Percentiles rank a stretch among this genome's conserved stretches.
Conservation (phyloP, 2,797 vertebrate genomes). For the Sebastes hubbsi region DNA sequence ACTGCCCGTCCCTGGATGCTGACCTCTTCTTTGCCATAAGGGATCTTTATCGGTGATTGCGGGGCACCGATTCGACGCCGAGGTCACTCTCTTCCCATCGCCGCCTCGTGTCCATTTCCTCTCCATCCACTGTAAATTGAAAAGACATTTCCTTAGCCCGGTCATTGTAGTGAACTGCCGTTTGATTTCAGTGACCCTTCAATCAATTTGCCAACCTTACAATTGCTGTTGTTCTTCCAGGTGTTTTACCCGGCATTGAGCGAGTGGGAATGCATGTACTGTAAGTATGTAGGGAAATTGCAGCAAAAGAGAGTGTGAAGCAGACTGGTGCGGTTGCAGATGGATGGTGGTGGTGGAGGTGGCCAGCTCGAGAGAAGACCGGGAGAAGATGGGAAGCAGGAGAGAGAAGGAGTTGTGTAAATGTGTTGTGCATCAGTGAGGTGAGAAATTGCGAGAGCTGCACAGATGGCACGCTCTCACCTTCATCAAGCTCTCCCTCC, state of each 20-base stretch:
- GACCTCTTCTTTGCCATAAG: slow-evolving; percentile 51
- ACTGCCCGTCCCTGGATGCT: slow-evolving; percentile 24
- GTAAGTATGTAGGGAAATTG: not conserved
- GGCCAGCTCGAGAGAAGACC: slow-evolving; percentile 33
- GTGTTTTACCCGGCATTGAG: slow-evolving; percentile 1
- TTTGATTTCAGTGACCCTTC: not conserved
- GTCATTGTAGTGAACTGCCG: slow-evolving; percentile 18
- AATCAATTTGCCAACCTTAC: slow-evolving; percentile 12
- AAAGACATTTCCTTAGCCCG: slow-evolving; percentile 37
- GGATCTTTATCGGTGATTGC: slow-evolving; percentile 64
- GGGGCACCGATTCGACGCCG: slow-evolving; percentile 29
- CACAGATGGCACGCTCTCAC: slow-evolving; percentile 76
- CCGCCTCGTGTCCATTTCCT: slow-evolving; percentile 17
- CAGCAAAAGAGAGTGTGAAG: not conserved
- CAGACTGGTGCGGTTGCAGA: slow-evolving; percentile 22
- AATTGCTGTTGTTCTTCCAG: slow-evolving; percentile 2
- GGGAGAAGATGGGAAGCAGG: slow-evolving; percentile 40
- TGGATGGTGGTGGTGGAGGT: slow-evolving; percentile 11
- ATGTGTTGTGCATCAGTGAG: slow-evolving; percentile 77
- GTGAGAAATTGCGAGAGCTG: slow-evolving; percentile 76
- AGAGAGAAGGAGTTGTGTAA: slow-evolving; percentile 32
- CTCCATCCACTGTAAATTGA: slow-evolving; percentile 32
- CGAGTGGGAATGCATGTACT: not conserved
- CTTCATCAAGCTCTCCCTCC: slow-evolving; percentile 70
- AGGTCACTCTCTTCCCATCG: slow-evolving; percentile 45